A percentile compares a stretch with the other conserved stretches of the same genome.
Conservation (phyloP, 2,113 vertebrate genomes). For the Megaleporinus macrocephalus region DNA sequence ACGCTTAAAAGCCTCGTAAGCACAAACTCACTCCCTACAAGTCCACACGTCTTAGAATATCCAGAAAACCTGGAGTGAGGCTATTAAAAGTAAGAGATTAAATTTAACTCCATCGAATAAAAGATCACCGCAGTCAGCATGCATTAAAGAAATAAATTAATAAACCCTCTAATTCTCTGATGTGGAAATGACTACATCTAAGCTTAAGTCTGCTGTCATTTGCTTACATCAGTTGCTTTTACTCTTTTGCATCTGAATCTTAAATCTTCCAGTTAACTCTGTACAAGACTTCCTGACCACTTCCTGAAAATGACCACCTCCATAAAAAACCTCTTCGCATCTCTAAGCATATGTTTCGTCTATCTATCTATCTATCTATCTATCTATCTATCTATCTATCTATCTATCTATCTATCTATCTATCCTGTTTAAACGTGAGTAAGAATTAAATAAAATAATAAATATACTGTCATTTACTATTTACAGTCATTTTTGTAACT, state of each 20-base stretch:
- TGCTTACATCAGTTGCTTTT: slow-evolving; percentile 37
- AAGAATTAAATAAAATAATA: too few relatives aligned
- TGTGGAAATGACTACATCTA: slow-evolving; percentile 8
- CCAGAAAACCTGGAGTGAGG: neutral
- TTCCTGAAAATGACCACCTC: neutral
- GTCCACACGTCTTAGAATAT: slow-evolving; percentile 14
- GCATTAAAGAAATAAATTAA: slow-evolving; percentile 33
- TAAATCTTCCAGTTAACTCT: neutral
- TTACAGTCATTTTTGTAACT: too few relatives aligned
- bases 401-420: too few relatives aligned
- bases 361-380: too few relatives aligned
- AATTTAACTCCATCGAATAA: slow-evolving; percentile 28
- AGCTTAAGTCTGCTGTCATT: slow-evolving; percentile 25
- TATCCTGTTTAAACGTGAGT: too few relatives aligned
- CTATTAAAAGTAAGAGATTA: slow-evolving; percentile 41
- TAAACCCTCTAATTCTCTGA: slow-evolving; percentile 12
- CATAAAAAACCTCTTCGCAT: too few relatives aligned
- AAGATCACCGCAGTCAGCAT: slow-evolving; percentile 36
- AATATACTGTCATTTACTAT: too few relatives aligned
- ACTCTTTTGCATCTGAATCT: neutral
- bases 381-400: too few relatives aligned
- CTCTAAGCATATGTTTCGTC: too few relatives aligned
- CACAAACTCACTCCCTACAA: neutral
- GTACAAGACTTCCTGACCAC: slow-evolving; percentile 9
- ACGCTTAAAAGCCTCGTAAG: neutral